Evolutionary conservation across 2,113 vertebrate species (phyloP), one percentile per base, ranked within the genome.

Genomic region (Gyps fulvus): DNA sequence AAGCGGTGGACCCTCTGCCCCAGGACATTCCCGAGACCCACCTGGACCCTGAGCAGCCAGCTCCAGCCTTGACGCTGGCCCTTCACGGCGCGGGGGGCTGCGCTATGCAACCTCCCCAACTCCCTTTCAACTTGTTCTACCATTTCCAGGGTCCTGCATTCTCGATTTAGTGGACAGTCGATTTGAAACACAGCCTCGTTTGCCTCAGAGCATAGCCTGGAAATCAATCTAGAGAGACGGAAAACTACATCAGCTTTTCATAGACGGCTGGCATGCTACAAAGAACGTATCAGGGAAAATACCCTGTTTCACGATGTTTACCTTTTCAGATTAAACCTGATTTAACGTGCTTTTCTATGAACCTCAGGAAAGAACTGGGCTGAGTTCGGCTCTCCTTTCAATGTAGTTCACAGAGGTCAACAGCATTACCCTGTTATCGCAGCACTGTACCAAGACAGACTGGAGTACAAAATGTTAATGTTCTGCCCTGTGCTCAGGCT

Each of bases 311-410:
- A 8, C 21, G 12, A 59, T 38, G 42, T 77, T 90, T 90, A 83
- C 83, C 59, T 83, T 92, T 67, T 72, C 77, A 74, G 71, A 94
- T 70, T 59, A 77, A 71, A 92, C 78, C 83, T 71, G 69, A 83
- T 73, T 80, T 77, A 77, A 65, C 1, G 7, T 83, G 47, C 18
- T 79, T 93, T 95, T 67, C 71, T 78, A 71, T 92, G 83, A 88
- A 83, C 57, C 74, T 93, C 20, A 63, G 81, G 69, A 74, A 89
- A 87, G 65, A 81, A 88, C 34, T 55, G 62, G n/a, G 50, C 67
- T 55, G 77, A 78, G 43, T 78, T 92, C 0, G 0, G 43, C 47
- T 83, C 32, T 83, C 42, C n/a, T 83, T 95, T 95, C 72, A 59
- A 2, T 49, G 54, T 27, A 27, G 47, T 52, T 90, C 80, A 59